Conservation (phyloP, 1,140 invertebrate genomes). For the Sarcophaga peregrina region DNA sequence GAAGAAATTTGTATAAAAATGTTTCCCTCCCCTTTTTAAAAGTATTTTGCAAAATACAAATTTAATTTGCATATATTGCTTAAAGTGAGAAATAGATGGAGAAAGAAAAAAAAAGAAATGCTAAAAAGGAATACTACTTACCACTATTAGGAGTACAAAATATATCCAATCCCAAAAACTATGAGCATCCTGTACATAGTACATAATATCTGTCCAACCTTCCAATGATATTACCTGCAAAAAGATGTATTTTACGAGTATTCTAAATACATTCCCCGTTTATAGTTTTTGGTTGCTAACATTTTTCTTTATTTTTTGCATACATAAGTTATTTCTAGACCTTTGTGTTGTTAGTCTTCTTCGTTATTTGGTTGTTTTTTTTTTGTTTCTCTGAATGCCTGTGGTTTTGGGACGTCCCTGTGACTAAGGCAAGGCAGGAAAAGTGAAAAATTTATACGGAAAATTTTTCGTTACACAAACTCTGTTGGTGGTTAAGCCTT, state of each 20-base stretch:
- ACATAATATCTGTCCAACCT: conserved; percentile 99
- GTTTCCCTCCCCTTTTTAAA: not conserved
- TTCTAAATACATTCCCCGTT: not conserved
- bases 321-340: conserved; percentile 6
- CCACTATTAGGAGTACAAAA: conserved; percentile 98
- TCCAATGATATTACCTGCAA: conserved; percentile 84
- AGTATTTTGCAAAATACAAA: not conserved
- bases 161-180: conserved; percentile 99
- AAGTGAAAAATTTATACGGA: not conserved
- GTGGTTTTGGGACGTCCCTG: not conserved
- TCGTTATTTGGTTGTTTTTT: not conserved
- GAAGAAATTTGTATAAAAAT: not conserved
- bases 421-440: not conserved
- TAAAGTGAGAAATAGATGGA: not conserved
- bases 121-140: conserved; percentile 71
- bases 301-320: not conserved
- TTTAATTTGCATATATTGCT: not conserved
- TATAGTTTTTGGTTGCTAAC: not conserved
- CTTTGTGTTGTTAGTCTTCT: not conserved
- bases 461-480: conserved; percentile 20
- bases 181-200: conserved; percentile 93
- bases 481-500: conserved; percentile 2
- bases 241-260: conserved; percentile 44
- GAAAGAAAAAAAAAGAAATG: not conserved
- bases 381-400: too few species aligned